Base-by-base conservation (phyloP, 2,797 vertebrate species). In the Gobionotothen gibberifrons region DNA sequence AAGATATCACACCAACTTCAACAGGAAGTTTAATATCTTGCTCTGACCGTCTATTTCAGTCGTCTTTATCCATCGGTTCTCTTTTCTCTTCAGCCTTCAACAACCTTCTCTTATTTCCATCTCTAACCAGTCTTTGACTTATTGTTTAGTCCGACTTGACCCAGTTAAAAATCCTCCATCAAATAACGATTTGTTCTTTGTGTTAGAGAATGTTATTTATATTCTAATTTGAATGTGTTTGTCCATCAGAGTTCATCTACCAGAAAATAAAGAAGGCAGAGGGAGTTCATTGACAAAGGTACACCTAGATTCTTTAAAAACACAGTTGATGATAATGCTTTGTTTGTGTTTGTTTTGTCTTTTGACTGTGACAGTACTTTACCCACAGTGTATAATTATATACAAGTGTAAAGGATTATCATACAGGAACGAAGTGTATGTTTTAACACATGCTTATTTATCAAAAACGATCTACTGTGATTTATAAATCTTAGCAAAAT, bases 251-350 rank as follows among this genome's bases (percentile, higher is more conserved):
- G 67, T 70, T 53, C 68, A 83, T 62, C 61, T 55, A 55, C 87
- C 86, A 87, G 94, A 93, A 75, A 89, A 88, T 66, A 82, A 78
- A 73, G 94, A 94, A 49, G 91, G 74, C 29, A 83, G 70, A 54
- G 91, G 89, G 73, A 94, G 87, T 71, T 80, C 83, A 11, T 61
- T 76, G 4, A 73, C 93, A 78, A 95, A 94, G 94, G 94, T 96
- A 87, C 7, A 19, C 46, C 46, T 16, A 12, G 9, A 42, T n/a
- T 58, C 39, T 54, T 58, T 42, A 9, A 17, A 58, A 39, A 56
- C 7, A 14, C 0, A 2, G 57, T 19, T 40, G 54, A 4, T 56
- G 17, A 22, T 26, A 21, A 14, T 58, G 42, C 13, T 16, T 11
- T 26, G 46, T 61, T 61, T 48, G 11, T 32, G 44, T 22, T 19